Base-by-base conservation (phyloP, 1,140 invertebrate species). In the Pseudomyrmex pallidus region DNA sequence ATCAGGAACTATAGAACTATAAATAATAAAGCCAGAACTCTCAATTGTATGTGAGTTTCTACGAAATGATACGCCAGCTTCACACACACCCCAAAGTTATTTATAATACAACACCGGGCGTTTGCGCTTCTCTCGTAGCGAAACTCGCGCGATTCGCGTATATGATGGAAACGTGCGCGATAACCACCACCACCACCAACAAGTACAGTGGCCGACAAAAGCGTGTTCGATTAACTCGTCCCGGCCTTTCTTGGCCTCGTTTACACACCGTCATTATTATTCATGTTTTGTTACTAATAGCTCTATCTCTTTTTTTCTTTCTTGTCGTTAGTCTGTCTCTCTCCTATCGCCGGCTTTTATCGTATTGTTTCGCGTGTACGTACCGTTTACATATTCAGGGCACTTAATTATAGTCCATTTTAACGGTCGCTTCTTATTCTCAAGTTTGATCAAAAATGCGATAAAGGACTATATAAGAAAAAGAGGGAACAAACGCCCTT, bases 101-200 rank as follows among this genome's bases (percentile, higher is more conserved):
- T 89, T 89, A 89, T 89, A 89, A 89, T 89, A 83, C 88, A 52
- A 62, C 67, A 70, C 84, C 70, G 88, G 35, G 35, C 35, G 35
- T 35, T 35, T 35, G 35, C 35, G 35, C 35, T 35, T 35, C 76
- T 89, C 66, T 86, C 82, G 85, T 10, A 35, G 15, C 63, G 62
- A 35, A 15, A 70, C 61, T 89, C 82, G 82, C 68, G 84, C 85
- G 70, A 89, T 84, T 84, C 84, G 68, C 82, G 68, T 83, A 77
- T 78, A 70, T 35, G 35, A 89, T 85, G 85, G 88, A 87, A 89
- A 87, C 57, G 74, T 87, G 82, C 85, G 78, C 61, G 82, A 87
- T 89, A 85, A 84, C 82, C 72, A 84, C 68, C 67, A 84, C 62
- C 52, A 20, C 17, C 62, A 13, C 2, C 13, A 13, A 4, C 13